A percentile compares a stretch with the other conserved stretches of the same genome.
Conservation (phyloP, 2,888 invertebrate species). For the Drosophila lacicola region DNA sequence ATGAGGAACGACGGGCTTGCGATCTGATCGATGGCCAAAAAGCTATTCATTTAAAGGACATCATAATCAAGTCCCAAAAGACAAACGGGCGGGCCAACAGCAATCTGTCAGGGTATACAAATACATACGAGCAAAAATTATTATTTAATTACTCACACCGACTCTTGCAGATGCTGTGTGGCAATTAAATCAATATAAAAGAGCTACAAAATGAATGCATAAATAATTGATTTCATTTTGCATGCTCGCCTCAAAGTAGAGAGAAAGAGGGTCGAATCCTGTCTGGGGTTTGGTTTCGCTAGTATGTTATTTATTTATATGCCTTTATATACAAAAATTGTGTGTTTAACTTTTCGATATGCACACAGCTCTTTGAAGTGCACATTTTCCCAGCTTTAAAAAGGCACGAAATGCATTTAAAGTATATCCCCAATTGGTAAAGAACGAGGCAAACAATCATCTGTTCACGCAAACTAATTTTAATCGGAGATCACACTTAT, state of each 20-base stretch:
- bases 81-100: constrained; percentile 36
- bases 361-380: constrained; percentile 22
- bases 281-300: constrained; percentile 11
- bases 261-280: neutral
- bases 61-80: constrained; percentile 58
- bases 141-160: constrained; percentile 71
- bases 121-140: constrained; percentile 55
- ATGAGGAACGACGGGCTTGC: neutral
- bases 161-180: constrained; percentile 37
- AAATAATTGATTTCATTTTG: constrained; percentile 68
- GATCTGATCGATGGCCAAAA: constrained; percentile 40
- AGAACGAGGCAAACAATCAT: too few species aligned
- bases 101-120: constrained; percentile 48
- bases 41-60: constrained; percentile 60
- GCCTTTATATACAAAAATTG: constrained; percentile 20
- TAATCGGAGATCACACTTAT: too few species aligned
- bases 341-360: constrained; percentile 37
- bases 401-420: constrained; percentile 43
- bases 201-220: constrained; percentile 64
- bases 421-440: neutral
- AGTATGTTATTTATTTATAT: constrained; percentile 37
- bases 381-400: constrained; percentile 14
- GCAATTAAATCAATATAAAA: constrained; percentile 69
- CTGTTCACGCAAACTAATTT: too few species aligned
- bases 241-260: constrained; percentile 37